A percentile compares a stretch with the other conserved stretches of the same genome.
Evolutionary conservation across 2,113 vertebrate genomes (phyloP).

Genomic region (Silurus meridionalis): DNA sequence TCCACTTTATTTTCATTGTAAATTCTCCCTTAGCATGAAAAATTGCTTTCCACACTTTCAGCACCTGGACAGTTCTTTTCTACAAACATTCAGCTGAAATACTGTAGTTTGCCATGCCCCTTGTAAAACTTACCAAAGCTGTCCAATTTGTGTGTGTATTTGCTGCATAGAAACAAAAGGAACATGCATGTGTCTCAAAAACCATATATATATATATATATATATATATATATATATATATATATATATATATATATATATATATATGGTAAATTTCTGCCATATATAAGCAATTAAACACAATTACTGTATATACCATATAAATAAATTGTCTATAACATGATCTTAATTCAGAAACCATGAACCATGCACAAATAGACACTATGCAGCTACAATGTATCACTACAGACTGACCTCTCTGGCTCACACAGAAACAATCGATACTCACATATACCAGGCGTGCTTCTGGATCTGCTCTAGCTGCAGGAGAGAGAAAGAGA

Average conservation of each 20-base stretch:
- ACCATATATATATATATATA: too few relatives aligned
- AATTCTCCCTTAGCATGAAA: too few relatives aligned
- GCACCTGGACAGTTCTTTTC: too few relatives aligned
- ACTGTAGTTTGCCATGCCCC: too few relatives aligned
- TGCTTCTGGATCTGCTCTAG: slow-evolving; percentile 92
- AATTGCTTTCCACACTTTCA: too few relatives aligned
- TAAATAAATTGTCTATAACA: neutral
- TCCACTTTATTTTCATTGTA: too few relatives aligned
- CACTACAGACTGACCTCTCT: slow-evolving; percentile 12
- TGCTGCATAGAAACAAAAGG: too few relatives aligned
- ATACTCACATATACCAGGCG: slow-evolving; percentile 91
- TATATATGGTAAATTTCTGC: neutral
- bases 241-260: slow-evolving; percentile 72
- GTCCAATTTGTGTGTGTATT: too few relatives aligned
- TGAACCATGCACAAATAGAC: neutral
- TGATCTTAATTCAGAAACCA: neutral
- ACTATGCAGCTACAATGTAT: slow-evolving; percentile 23
- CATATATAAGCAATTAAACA: neutral
- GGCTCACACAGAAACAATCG: slow-evolving; percentile 11
- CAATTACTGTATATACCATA: neutral
- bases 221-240: slow-evolving; percentile 59
- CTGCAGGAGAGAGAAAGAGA: slow-evolving; percentile 71
- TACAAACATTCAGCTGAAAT: too few relatives aligned
- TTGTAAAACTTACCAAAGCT: too few relatives aligned
- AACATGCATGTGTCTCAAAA: too few relatives aligned